Evolutionary conservation across 2,888 invertebrate genomes (phyloP).

Genomic region (Nysson spinosus): DNA sequence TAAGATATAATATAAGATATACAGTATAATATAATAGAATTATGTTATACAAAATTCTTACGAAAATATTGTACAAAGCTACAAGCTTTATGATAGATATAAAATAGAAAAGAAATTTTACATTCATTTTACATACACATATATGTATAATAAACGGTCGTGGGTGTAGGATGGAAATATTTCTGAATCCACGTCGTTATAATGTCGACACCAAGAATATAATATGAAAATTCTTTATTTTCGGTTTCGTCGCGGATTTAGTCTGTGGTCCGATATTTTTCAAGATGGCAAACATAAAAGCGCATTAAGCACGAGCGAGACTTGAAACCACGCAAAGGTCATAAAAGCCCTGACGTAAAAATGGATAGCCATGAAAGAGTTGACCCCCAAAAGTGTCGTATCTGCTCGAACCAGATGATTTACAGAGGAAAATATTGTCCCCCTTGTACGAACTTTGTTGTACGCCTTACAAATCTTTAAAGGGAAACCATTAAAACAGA

Average conservation of each 20-base stretch:
- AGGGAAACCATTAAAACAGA: constrained; percentile 9
- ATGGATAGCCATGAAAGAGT: constrained; percentile 34
- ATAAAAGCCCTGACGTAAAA: constrained; percentile 43
- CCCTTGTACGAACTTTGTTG: constrained; percentile 15
- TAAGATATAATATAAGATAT: too few relatives aligned
- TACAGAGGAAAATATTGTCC: constrained; percentile 27
- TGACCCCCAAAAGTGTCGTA: constrained; percentile 31
- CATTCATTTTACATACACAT: too few relatives aligned
- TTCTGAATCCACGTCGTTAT: too few relatives aligned
- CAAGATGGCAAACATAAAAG: constrained; percentile 41
- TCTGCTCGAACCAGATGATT: constrained; percentile 39
- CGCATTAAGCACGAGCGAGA: constrained; percentile 40
- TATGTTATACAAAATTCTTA: too few relatives aligned
- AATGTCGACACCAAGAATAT: too few relatives aligned
- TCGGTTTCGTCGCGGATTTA: constrained; percentile 13
- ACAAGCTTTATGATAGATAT: too few relatives aligned
- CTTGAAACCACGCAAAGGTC: constrained; percentile 31
- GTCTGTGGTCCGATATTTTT: constrained; percentile 34
- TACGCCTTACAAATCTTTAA: constrained; percentile 19
- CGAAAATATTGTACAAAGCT: too few relatives aligned
- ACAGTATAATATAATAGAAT: too few relatives aligned
- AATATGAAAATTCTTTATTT: constrained; percentile 35
- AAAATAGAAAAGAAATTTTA: too few relatives aligned
- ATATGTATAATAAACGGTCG: too few relatives aligned
- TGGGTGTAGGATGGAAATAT: too few relatives aligned